phyloP scores from a whole-genome alignment of 2,888 invertebrate species.

The Trissolcus brochymenae region DNA sequence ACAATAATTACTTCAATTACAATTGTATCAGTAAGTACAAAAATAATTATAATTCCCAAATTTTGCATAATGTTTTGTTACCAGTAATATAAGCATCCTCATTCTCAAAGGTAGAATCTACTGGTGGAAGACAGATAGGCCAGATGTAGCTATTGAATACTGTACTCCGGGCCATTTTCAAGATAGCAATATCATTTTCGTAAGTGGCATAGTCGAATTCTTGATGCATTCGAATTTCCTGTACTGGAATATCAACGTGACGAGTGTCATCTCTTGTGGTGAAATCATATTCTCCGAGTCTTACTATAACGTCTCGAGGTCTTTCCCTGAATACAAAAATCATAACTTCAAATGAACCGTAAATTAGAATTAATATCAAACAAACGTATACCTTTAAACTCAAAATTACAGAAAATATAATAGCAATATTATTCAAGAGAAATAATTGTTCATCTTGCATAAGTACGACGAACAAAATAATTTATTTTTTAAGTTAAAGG shows the following conservation, averaged over 20 bases:
- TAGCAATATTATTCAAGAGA: too few relatives aligned
- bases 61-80: conserved; percentile 60
- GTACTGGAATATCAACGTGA: conserved; percentile 83
- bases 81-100: conserved; percentile 83
- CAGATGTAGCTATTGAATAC: conserved; percentile 87
- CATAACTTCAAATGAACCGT: not conserved
- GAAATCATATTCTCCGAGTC: conserved; percentile 91
- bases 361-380: not conserved
- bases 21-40: too few relatives aligned
- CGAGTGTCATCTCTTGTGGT: conserved; percentile 82
- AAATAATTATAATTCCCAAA: too few relatives aligned
- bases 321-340: conserved; percentile 77
- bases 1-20: too few relatives aligned
- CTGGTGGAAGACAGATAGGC: conserved; percentile 89
- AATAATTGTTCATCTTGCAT: too few relatives aligned
- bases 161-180: conserved; percentile 82
- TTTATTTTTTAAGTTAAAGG: not conserved
- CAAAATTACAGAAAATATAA: too few relatives aligned
- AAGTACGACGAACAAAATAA: too few relatives aligned
- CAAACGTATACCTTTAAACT: too few relatives aligned
- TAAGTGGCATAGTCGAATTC: conserved; percentile 83
- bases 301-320: conserved; percentile 81
- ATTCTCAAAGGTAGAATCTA: conserved; percentile 80
- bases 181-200: conserved; percentile 86
- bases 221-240: conserved; percentile 82